Evolutionary conservation across 2,113 vertebrate species (phyloP).

Genomic region (Isurus oxyrinchus): DNA sequence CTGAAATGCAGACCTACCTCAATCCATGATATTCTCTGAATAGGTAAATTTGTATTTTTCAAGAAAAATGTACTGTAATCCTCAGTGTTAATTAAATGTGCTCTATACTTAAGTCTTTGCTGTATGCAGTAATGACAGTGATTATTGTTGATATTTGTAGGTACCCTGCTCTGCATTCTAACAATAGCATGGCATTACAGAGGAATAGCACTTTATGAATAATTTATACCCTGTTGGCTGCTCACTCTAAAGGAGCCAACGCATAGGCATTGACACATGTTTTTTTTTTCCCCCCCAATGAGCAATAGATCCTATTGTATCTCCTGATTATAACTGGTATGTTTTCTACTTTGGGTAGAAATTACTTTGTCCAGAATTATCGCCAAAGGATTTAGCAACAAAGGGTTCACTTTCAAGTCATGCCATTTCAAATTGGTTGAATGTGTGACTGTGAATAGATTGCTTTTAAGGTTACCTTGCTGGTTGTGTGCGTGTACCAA

Average conservation of each 20-base stretch:
- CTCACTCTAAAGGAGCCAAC: background rate
- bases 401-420: background rate
- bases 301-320: background rate
- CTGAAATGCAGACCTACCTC: background rate
- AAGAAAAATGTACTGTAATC: background rate
- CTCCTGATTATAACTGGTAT: background rate
- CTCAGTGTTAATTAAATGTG: background rate
- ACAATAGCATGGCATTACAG: background rate
- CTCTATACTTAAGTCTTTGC: background rate
- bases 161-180: background rate
- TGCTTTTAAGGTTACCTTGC: background rate
- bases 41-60: background rate
- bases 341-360: background rate
- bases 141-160: background rate
- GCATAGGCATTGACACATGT: background rate
- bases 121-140: background rate
- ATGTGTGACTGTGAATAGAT: background rate
- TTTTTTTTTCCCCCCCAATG: background rate
- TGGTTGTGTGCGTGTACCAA: background rate
- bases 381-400: background rate
- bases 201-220: background rate
- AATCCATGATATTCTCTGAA: background rate
- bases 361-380: background rate
- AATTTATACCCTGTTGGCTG: background rate
- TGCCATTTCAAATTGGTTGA: background rate